These are phyloP conservation scores for Mesaphorura yosii DNA, from an alignment of 1,140 invertebrate species.

Conservation along the genomic window DNA sequence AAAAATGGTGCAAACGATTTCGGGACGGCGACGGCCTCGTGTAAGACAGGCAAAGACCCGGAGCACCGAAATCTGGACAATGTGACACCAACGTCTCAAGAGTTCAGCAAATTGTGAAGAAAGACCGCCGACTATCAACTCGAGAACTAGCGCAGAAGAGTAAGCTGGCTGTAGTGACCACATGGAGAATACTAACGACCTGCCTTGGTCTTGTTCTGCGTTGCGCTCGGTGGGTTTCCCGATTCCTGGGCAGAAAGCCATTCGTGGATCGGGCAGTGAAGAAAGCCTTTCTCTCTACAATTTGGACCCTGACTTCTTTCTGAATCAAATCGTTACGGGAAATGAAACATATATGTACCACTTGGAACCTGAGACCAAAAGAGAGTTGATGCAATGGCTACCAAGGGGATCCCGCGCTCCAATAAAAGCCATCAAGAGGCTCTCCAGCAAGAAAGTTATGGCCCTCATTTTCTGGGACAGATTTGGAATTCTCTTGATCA, in stretches of 20 bases:
- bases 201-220: neutral
- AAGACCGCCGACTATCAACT: neutral
- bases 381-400: conserved; percentile 12
- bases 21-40: neutral
- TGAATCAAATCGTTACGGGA: conserved; percentile 14
- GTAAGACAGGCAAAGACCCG: neutral
- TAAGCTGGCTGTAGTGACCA: neutral
- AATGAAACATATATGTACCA: conserved; percentile 11
- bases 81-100: neutral
- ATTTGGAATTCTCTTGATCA: neutral
- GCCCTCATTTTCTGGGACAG: neutral
- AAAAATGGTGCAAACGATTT: too few relatives aligned
- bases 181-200: neutral
- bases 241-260: conserved; percentile 7
- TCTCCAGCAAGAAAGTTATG: neutral
- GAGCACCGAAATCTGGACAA: neutral
- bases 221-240: conserved; percentile 18
- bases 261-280: neutral
- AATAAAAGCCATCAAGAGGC: neutral
- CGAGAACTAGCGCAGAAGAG: neutral
- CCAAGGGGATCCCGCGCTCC: neutral
- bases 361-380: conserved; percentile 11
- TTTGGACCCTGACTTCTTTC: conserved; percentile 10
- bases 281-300: conserved; percentile 1
- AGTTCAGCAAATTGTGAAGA: neutral